A percentile compares a stretch with the other conserved stretches of the same genome.
Conservation (phyloP, 2,888 invertebrate genomes). For the Euproctis similis region DNA sequence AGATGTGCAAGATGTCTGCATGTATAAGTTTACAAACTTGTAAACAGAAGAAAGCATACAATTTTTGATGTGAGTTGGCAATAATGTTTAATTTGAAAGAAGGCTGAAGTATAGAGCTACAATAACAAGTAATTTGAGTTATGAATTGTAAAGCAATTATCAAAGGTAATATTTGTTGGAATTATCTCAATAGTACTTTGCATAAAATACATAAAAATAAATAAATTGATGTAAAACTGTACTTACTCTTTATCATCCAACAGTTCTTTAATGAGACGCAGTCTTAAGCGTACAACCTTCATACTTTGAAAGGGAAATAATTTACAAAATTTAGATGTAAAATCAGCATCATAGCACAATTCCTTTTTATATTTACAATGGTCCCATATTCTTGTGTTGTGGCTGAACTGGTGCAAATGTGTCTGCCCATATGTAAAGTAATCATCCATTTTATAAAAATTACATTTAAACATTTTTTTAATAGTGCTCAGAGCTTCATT, state of each 20-base stretch:
- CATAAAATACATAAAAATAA: too few species aligned
- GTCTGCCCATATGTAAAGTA: slow-evolving; percentile 86
- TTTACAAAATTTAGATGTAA: slow-evolving; percentile 85
- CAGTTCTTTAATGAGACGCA: slow-evolving; percentile 82
- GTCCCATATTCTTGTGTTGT: slow-evolving; percentile 89
- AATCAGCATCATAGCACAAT: slow-evolving; percentile 71
- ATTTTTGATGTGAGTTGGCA: too few species aligned
- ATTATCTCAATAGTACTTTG: too few species aligned
- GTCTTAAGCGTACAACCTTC: slow-evolving; percentile 88
- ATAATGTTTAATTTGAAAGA: too few species aligned
- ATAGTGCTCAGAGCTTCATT: slow-evolving; percentile 80
- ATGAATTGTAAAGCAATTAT: too few species aligned
- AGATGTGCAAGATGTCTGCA: too few species aligned
- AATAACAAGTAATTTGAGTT: too few species aligned
- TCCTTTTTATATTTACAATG: slow-evolving; percentile 80
- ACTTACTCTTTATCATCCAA: slow-evolving; percentile 83
- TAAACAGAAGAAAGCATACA: too few species aligned
- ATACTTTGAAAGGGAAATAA: slow-evolving; percentile 92
- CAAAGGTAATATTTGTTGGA: too few species aligned
- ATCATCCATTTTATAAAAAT: slow-evolving; percentile 82
- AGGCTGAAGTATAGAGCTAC: too few species aligned
- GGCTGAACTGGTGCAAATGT: slow-evolving; percentile 88
- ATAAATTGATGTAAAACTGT: too few species aligned
- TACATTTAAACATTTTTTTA: slow-evolving; percentile 84
- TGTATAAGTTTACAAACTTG: too few species aligned